Percentiles rank a stretch among this genome's conserved stretches.
Conservation (phyloP, 1,140 invertebrate genomes). For the Nasonia vitripennis region DNA sequence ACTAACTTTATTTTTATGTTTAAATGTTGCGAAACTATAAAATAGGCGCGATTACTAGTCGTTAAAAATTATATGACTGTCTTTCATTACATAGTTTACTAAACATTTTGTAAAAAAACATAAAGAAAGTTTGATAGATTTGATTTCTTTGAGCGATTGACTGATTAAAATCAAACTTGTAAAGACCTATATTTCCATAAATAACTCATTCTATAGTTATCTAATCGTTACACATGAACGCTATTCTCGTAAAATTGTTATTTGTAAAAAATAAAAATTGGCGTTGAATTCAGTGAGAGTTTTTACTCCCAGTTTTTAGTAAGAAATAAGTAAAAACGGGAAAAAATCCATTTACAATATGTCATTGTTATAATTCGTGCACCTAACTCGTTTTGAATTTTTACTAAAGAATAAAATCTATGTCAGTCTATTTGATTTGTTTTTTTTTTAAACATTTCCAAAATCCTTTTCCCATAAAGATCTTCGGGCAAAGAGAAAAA, state of each 20-base stretch:
- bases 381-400: background rate
- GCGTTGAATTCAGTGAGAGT: background rate
- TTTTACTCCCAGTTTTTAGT: slow-evolving; percentile 38
- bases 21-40: slow-evolving; percentile 3
- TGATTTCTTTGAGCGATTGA: slow-evolving; percentile 4
- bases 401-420: slow-evolving; percentile 35
- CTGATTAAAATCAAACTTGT: background rate
- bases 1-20: slow-evolving; percentile 16
- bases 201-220: slow-evolving; percentile 1
- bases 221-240: background rate
- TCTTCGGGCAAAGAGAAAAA: slow-evolving; percentile 7
- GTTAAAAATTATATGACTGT: slow-evolving; percentile 43
- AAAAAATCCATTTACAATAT: slow-evolving; percentile 10
- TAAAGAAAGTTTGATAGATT: slow-evolving; percentile 1
- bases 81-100: slow-evolving; percentile 49
- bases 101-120: slow-evolving; percentile 51
- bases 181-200: slow-evolving; percentile 22
- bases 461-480: background rate
- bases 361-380: slow-evolving; percentile 38
- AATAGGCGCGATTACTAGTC: slow-evolving; percentile 46
- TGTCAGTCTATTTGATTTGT: background rate
- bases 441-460: background rate
- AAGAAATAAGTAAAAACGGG: background rate
- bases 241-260: background rate
- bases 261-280: background rate